Percentiles rank a stretch among this genome's conserved stretches.
Evolutionary conservation across 2,113 vertebrate genomes (phyloP).

Genomic region (Corynorhinus townsendii): DNA sequence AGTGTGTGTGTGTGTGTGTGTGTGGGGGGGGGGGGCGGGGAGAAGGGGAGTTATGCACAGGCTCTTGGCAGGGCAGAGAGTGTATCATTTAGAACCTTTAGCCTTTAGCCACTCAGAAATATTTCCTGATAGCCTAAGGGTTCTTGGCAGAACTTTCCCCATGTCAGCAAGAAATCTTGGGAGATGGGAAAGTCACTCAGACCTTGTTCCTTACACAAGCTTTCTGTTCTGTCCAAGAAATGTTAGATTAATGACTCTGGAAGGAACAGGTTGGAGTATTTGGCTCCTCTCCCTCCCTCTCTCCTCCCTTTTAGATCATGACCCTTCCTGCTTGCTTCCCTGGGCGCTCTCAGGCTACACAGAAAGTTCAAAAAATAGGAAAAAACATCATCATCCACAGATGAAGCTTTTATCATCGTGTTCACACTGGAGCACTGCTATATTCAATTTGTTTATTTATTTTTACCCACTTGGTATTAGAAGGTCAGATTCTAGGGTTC

Average conservation of each 20-base stretch:
- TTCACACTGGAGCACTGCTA: background rate
- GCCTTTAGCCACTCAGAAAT: conserved; percentile 75
- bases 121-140: conserved; percentile 74
- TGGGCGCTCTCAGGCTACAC: background rate
- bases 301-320: background rate
- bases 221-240: conserved; percentile 67
- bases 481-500: background rate
- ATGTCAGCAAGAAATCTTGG: conserved; percentile 79
- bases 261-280: conserved; percentile 37
- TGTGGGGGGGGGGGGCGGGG: background rate
- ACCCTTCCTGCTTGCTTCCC: background rate
- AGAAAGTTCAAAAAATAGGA: background rate
- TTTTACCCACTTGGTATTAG: background rate
- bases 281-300: background rate
- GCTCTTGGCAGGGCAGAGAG: conserved; percentile 22
- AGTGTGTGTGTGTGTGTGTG: background rate
- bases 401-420: background rate
- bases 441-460: background rate
- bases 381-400: background rate
- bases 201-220: conserved; percentile 77
- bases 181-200: conserved; percentile 67
- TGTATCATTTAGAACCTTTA: conserved; percentile 72
- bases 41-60: background rate
- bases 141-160: conserved; percentile 76
- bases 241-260: conserved; percentile 45